Percentiles rank a stretch among this genome's conserved stretches.
Evolutionary conservation across 2,113 vertebrate genomes (phyloP).

Genomic region (Hucho hucho): DNA sequence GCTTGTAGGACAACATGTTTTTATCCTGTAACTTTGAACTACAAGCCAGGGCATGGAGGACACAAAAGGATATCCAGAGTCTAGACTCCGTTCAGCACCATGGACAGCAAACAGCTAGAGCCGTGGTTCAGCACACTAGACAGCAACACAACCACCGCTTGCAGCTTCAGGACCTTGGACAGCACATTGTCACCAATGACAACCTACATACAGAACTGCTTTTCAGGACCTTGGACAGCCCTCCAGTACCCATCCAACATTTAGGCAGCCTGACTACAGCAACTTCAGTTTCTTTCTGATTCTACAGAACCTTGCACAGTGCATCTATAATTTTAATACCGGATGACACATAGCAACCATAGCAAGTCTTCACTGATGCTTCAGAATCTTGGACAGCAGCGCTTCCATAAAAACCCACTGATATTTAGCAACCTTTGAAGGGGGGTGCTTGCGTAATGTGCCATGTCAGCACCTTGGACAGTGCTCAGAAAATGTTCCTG

Average conservation of each 20-base stretch:
- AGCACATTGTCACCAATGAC: not conserved
- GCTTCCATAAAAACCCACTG: not conserved
- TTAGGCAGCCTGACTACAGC: constrained; percentile 1
- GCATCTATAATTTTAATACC: no score
- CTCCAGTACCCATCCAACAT: not conserved
- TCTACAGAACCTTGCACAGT: not conserved
- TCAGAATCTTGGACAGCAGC: not conserved
- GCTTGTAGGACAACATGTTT: constrained; percentile 3
- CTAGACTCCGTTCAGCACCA: constrained; percentile 35
- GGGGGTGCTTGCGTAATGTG: not conserved
- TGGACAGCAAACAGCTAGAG: constrained; percentile 9
- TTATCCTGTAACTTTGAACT: not conserved
- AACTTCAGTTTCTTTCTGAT: not conserved
- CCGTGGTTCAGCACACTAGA: not conserved
- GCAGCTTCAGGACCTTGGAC: not conserved
- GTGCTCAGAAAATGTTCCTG: not conserved
- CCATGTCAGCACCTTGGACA: constrained; percentile 4
- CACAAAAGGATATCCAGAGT: not conserved
- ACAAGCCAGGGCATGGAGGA: not conserved
- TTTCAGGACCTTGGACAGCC: constrained; percentile 10
- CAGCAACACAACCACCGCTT: not conserved
- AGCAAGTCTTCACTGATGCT: not conserved
- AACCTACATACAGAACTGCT: not conserved
- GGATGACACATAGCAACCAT: not conserved
- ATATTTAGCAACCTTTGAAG: not conserved